Base-by-base conservation (phyloP, 1,140 invertebrate species). In the Drosophila setifemur region DNA sequence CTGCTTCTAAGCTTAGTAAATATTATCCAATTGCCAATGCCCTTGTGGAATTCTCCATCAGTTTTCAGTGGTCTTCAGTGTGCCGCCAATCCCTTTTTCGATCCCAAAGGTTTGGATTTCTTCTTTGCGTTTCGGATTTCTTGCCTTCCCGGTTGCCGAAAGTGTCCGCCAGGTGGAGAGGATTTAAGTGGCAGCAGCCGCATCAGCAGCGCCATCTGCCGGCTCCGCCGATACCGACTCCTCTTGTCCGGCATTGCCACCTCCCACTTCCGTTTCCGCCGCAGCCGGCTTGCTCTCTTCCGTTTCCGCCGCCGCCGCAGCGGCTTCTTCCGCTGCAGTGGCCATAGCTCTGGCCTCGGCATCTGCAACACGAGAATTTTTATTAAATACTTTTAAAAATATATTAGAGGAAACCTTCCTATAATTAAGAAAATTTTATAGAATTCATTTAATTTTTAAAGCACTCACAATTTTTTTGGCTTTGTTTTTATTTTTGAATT, bases 271-370 rank as follows among this genome's bases (percentile, higher is more conserved):
- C 37, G 68, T 43, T 81, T 72, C 75, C 35, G 47, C 70, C n/a
- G 64, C 48, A n/a, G 35, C 19, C 23, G 55, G 31, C 26, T 61
- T 69, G 6, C 49, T 49, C 5, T 58, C 70, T 6, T 25, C 70
- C 7, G 42, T 45, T 9, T 63, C 74, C 18, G 49, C 66, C 9
- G 48, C 49, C 5, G 48, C 35, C 16, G 57, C 72, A 4, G 61
- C 57, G 26, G 73, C 61, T 45, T 73, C 74, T 14, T 83, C 83
- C 33, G 77, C 81, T n/a, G 81, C 81, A 18, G 81, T 73, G 48
- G 67, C 75, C 68, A 86, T 25, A 8, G 81, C 81, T 2, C 81
- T 82, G 8, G 72, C 72, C 55, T 86, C 82, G 26, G 81, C 81
- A 86, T 86, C 81, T 86, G 72, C 3, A 57, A 23, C 4, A 35